These are phyloP conservation scores for Aldabrachelys gigantea DNA, from an alignment of 2,113 vertebrate genomes.

Conservation along the genomic window DNA sequence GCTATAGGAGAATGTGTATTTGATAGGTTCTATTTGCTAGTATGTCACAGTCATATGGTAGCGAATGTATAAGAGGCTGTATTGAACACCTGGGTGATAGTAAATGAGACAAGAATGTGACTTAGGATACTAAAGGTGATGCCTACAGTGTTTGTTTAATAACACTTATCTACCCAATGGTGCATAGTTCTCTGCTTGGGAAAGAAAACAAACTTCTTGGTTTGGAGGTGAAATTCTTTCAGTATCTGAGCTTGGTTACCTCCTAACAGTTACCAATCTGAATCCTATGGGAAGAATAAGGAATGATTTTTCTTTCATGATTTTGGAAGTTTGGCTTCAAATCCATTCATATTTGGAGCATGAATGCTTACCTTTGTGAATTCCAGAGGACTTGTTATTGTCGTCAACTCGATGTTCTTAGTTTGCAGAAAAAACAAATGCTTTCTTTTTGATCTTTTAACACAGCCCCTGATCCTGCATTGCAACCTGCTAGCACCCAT, in stretches of 20 bases:
- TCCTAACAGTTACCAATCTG: not conserved
- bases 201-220: not conserved
- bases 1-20: conserved; percentile 38
- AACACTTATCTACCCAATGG: not conserved
- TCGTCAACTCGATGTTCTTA: not conserved
- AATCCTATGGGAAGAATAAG: not conserved
- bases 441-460: not conserved
- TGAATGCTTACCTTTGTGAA: not conserved
- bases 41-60: conserved; percentile 71
- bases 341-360: accelerated
- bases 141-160: not conserved
- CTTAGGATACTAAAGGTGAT: not conserved
- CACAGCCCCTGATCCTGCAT: accelerated
- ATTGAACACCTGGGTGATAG: not conserved
- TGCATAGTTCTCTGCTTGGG: not conserved
- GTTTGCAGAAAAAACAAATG: not conserved
- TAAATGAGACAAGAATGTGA: not conserved
- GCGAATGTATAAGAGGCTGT: conserved; percentile 54
- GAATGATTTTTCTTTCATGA: not conserved
- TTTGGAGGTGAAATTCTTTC: not conserved
- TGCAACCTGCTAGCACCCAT: not conserved
- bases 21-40: conserved; percentile 73
- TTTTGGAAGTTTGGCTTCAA: not conserved
- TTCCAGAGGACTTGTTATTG: not conserved
- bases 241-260: not conserved